Conservation (phyloP, 1,140 invertebrate genomes). For the Aphis craccivora region DNA sequence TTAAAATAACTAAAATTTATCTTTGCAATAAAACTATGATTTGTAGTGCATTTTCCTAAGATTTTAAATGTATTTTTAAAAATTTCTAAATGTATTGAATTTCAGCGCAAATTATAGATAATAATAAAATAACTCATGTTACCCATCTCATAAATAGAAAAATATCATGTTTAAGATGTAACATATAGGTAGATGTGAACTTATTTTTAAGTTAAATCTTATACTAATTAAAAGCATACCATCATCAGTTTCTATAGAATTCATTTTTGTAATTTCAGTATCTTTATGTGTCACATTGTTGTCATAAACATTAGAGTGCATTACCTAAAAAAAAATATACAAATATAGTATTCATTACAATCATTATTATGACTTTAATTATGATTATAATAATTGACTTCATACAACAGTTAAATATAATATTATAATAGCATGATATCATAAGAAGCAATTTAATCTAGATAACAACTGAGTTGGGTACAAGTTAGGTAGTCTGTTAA, state of each 20-base stretch:
- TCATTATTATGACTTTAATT: neutral
- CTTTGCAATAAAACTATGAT: too few relatives aligned
- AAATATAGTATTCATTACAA: neutral
- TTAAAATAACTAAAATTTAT: too few relatives aligned
- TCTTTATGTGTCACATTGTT: neutral
- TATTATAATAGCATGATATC: neutral
- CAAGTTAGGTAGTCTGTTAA: neutral
- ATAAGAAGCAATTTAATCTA: neutral
- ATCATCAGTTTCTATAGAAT: conserved; percentile 39
- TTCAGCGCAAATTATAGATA: neutral
- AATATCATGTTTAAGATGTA: neutral
- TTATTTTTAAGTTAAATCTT: neutral
- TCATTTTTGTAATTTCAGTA: neutral
- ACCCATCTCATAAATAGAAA: too few relatives aligned
- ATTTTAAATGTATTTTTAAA: too few relatives aligned
- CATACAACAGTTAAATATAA: neutral
- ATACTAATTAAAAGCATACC: conserved; percentile 32
- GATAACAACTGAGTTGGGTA: neutral
- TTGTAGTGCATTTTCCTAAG: too few relatives aligned
- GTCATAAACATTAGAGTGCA: conserved; percentile 6
- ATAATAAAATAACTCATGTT: neutral
- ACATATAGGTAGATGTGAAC: neutral
- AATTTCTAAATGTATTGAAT: too few relatives aligned
- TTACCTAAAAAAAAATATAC: neutral
- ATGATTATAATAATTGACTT: neutral